Evolutionary conservation across 2,888 invertebrate genomes (phyloP), one percentile per base, ranked within the genome.

Genomic region (Mimachlamys varia): DNA sequence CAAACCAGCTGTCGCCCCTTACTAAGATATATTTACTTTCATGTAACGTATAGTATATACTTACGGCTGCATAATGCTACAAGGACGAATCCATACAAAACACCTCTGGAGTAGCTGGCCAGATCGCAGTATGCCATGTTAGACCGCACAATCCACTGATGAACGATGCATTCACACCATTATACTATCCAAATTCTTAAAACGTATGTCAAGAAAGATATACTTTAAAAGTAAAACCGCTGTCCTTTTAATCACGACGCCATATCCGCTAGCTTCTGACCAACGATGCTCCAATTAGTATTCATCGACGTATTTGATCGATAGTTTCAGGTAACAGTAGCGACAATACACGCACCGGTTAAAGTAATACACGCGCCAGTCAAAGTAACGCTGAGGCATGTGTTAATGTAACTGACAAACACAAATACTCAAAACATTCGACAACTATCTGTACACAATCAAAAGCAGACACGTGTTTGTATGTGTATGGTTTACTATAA

Each of bases 1-100:
- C 44, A 92, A n/a, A 76, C 92, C 92, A 44, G 92, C 50, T 88
- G 88, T 55, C 27, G 27, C 88, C 12, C 44, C 38, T 19, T 19
- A 50, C 15, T 12, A 50, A 15, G 15, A 50, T 50, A 50, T 12
- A 50, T 50, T 7, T 15, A 50, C 7, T 50, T 15, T 50, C 15
- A 5, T 53, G 19, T 17, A 53, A 53, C 19, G 53, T 53, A 53
- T 53, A 88, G 13, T 38, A 50, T 88, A 49, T 88, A 88, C 88
- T 88, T 88, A 33, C 50, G 22, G 88, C 50, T 88, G 33, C 33
- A 76, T 76, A 76, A 33, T 27, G 7, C 19, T 33, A 76, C 76
- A 27, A 76, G 76, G 12, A 76, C 5, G 27, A 76, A 27, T 76
- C 33, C 76, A 33, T 33, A 33, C 27, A 76, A 33, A 27, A 17